Evolutionary conservation across 2,888 invertebrate species (phyloP).

Genomic region (Ennomos erosarius): DNA sequence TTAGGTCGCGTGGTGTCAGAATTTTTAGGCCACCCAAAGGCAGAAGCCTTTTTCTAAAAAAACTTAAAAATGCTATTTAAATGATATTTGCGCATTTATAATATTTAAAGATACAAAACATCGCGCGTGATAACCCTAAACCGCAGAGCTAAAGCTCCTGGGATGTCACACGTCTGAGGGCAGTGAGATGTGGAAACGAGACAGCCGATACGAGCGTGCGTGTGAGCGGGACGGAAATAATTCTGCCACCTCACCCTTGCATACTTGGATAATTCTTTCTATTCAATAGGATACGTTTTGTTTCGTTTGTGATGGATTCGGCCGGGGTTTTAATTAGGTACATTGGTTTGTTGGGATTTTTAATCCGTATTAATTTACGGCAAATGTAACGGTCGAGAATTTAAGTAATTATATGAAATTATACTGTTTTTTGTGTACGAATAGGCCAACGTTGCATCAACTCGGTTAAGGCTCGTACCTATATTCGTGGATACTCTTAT

Average conservation of each 20-base stretch:
- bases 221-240: constrained; percentile 51
- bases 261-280: constrained; percentile 61
- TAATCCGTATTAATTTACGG: too few species aligned
- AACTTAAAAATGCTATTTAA: too few species aligned
- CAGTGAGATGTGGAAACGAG: constrained; percentile 77
- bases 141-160: constrained; percentile 73
- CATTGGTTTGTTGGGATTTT: neutral
- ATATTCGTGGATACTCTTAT: too few species aligned
- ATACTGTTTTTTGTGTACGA: too few species aligned
- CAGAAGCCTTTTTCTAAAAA: too few species aligned
- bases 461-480: too few species aligned
- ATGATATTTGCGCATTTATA: too few species aligned
- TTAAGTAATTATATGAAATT: too few species aligned
- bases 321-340: constrained; percentile 2
- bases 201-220: constrained; percentile 44
- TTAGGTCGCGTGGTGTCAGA: too few species aligned
- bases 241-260: constrained; percentile 39
- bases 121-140: constrained; percentile 57
- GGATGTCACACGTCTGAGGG: constrained; percentile 81
- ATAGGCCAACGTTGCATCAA: too few species aligned
- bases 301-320: constrained; percentile 56
- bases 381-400: too few species aligned
- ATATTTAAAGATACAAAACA: constrained; percentile 2
- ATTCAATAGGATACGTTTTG: constrained; percentile 55
- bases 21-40: too few species aligned